Percentiles rank a stretch among this genome's conserved stretches.
Evolutionary conservation across 2,113 vertebrate genomes (phyloP).

Genomic region (Ardeotis arabs): DNA sequence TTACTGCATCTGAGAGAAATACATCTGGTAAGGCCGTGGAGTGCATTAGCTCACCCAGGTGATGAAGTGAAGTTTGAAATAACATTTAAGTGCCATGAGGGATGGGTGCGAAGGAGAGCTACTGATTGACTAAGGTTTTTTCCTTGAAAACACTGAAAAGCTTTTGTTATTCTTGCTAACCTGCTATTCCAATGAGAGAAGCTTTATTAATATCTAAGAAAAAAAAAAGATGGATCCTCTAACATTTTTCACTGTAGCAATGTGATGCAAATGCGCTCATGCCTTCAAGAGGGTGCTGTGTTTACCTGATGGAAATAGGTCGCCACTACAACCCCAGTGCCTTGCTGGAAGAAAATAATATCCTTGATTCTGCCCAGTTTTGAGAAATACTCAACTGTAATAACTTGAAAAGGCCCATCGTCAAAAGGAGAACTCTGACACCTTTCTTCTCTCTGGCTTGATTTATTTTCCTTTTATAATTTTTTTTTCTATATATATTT

Average conservation of each 20-base stretch:
- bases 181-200: background rate
- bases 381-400: background rate
- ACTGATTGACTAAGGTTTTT: background rate
- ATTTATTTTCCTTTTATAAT: background rate
- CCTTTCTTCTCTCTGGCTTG: background rate
- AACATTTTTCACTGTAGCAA: background rate
- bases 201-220: background rate
- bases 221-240: background rate
- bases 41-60: conserved; percentile 34
- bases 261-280: background rate
- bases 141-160: conserved; percentile 10
- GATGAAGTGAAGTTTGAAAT: conserved; percentile 62
- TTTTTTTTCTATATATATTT: background rate
- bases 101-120: background rate
- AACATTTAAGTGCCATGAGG: conserved; percentile 37
- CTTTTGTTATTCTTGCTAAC: conserved; percentile 21
- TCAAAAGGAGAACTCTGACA: background rate
- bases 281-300: background rate
- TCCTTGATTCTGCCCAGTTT: background rate
- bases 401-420: background rate
- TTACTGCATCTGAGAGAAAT: background rate
- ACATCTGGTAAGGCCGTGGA: background rate
- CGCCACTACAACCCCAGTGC: background rate
- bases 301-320: background rate
- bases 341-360: background rate